Percentiles rank a stretch among this genome's conserved stretches.
phyloP scores from a whole-genome alignment of 2,888 invertebrate species.

The Philereme vetulata region DNA sequence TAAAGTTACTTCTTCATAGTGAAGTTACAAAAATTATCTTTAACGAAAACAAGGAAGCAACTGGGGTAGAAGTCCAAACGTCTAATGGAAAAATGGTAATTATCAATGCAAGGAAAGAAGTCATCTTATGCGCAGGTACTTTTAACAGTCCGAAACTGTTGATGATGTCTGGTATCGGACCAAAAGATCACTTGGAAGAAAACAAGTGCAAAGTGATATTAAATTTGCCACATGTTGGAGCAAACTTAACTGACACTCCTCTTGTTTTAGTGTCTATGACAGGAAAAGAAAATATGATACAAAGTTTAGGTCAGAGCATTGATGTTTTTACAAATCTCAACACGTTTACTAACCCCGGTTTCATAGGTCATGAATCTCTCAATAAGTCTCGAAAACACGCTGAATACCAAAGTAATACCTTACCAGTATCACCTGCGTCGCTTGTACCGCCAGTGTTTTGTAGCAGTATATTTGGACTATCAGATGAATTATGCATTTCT shows the following conservation, averaged over 20 bases:
- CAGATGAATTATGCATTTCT: constrained; percentile 41
- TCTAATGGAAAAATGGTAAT: constrained; percentile 14
- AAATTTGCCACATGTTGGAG: constrained; percentile 61
- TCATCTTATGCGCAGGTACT: constrained; percentile 65
- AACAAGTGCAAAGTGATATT: constrained; percentile 52
- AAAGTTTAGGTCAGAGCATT: constrained; percentile 37
- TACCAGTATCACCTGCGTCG: constrained; percentile 43
- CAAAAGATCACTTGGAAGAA: constrained; percentile 48
- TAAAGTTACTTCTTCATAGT: constrained; percentile 19
- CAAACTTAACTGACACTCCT: constrained; percentile 39
- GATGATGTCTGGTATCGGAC: constrained; percentile 71
- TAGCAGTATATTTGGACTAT: constrained; percentile 24
- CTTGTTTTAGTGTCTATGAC: constrained; percentile 34
- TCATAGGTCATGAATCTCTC: constrained; percentile 48
- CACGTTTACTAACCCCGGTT: constrained; percentile 43
- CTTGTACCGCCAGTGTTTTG: constrained; percentile 42
- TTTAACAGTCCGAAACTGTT: constrained; percentile 68
- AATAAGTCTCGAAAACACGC: constrained; percentile 47
- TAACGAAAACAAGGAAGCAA: constrained; percentile 26
- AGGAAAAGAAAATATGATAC: constrained; percentile 31
- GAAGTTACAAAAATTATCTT: constrained; percentile 28
- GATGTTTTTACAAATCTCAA: constrained; percentile 35
- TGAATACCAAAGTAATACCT: constrained; percentile 49
- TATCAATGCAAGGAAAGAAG: constrained; percentile 49
- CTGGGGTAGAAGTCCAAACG: constrained; percentile 25